phyloP scores from a whole-genome alignment of 2,113 vertebrate genomes.

The Alethe diademata region DNA sequence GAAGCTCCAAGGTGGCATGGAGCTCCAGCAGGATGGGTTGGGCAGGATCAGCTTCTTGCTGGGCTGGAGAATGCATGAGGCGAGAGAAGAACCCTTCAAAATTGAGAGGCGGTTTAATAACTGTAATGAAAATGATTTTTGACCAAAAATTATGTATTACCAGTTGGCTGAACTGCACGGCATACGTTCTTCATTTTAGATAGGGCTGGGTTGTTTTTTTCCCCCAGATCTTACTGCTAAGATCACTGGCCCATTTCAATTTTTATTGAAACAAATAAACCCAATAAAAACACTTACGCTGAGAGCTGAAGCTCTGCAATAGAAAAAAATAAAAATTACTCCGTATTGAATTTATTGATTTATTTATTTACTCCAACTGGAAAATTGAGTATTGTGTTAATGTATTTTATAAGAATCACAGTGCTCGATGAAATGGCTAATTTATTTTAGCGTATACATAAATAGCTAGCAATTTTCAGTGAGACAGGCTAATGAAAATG shows the following conservation, averaged over 20 bases:
- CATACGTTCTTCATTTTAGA: conserved; percentile 49
- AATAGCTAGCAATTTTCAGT: conserved; percentile 90
- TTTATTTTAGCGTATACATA: conserved; percentile 90
- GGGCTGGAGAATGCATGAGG: neutral
- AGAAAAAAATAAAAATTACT: conserved; percentile 69
- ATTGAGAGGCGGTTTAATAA: neutral
- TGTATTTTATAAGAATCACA: conserved; percentile 86
- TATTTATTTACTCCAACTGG: conserved; percentile 86
- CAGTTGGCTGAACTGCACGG: conserved; percentile 25
- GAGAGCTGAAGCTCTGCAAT: conserved; percentile 70
- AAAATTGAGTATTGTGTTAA: conserved; percentile 83
- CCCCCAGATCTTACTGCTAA: conserved; percentile 46
- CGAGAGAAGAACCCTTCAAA: neutral
- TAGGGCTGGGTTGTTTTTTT: neutral
- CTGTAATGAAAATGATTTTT: conserved; percentile 54
- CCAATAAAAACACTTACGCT: conserved; percentile 81
- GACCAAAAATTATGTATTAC: conserved; percentile 55
- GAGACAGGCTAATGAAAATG: conserved; percentile 87
- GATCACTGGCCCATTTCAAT: conserved; percentile 76
- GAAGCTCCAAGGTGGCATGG: neutral
- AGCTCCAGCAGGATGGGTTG: neutral
- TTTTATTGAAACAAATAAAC: conserved; percentile 87
- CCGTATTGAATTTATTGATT: conserved; percentile 81
- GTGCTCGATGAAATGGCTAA: conserved; percentile 92
- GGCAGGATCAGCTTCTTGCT: neutral